These are phyloP conservation scores for Schlechtendalia chinensis DNA, from an alignment of 1,140 invertebrate species.

Conservation along the genomic window DNA sequence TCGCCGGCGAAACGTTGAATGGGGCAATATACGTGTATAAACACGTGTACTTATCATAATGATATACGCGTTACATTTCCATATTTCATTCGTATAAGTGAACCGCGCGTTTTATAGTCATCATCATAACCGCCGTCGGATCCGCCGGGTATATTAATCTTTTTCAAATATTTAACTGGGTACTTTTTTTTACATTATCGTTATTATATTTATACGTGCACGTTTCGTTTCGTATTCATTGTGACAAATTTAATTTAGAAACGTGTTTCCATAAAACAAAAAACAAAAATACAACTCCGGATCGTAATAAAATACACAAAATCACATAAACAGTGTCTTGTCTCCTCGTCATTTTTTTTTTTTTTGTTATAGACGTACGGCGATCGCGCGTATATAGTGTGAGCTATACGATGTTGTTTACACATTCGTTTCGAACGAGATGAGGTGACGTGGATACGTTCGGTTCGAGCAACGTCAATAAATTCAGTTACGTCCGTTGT, in stretches of 20 bases:
- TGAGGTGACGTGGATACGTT: too few species aligned
- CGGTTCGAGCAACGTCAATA: too few species aligned
- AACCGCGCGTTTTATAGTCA: background rate
- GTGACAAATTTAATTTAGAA: background rate
- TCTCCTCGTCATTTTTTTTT: too few species aligned
- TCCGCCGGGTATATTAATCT: background rate
- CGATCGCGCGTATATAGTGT: background rate
- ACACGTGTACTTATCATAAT: background rate
- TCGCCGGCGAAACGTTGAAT: background rate
- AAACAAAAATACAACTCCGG: background rate
- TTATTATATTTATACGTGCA: background rate
- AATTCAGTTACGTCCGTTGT: too few species aligned
- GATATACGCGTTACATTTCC: background rate
- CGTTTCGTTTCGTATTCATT: background rate
- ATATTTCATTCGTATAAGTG: background rate
- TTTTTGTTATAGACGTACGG: background rate
- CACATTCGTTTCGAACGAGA: too few species aligned
- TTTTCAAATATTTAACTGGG: background rate
- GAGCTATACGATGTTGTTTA: background rate
- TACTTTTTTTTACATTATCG: background rate
- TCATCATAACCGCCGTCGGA: background rate
- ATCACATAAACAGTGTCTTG: too few species aligned
- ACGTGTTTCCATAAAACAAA: constrained; percentile 5
- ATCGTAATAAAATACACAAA: background rate
- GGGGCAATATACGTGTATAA: too few species aligned